Evolutionary conservation across 2,888 invertebrate genomes (phyloP), one percentile per base, ranked within the genome.

Genomic region (Polietes domitor): DNA sequence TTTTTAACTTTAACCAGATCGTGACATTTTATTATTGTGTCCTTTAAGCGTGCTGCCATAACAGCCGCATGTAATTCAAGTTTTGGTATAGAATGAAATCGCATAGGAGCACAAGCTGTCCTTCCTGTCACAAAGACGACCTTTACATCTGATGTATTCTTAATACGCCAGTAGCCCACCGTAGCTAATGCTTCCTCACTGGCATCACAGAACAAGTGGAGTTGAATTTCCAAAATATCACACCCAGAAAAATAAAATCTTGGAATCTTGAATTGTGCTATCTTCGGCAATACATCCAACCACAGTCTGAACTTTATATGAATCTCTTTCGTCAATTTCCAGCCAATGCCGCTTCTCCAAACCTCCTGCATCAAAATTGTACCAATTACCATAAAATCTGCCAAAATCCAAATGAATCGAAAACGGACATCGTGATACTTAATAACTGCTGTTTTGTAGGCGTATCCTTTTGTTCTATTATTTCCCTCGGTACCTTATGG

Each of bases 131-230:
- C 50, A 75, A 68, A 26, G 87, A 43, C 28, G 76, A 70, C 2
- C 70, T 80, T 5, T 28, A 17, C 0, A n/a, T n/a, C n/a, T n/a
- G n/a, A n/a, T n/a, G n/a, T n/a, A n/a, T n/a, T n/a, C n/a, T n/a
- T n/a, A n/a, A 77, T 9, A 19, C 70, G 55, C 21, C 80, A 85
- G 19, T 81, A 86, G 0, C 70, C 85, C 5, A 80, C 86, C n/a
- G 85, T 80, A 0, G 86, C 80, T 41, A 74, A 84, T 1, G 87
- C 88, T 12, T 76, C n/a, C n/a, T n/a, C n/a, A n/a, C n/a, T n/a
- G n/a, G n/a, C n/a, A n/a, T n/a, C n/a, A n/a, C n/a, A n/a, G n/a
- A n/a, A n/a, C n/a, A n/a, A n/a, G n/a, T n/a, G n/a, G n/a, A n/a
- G n/a, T n/a, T n/a, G n/a, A n/a, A n/a, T n/a, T n/a, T n/a, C n/a